A percentile compares a stretch with the other conserved stretches of the same genome.
Conservation (phyloP, 2,888 invertebrate genomes). For the Petrolisthes cinctipes region DNA sequence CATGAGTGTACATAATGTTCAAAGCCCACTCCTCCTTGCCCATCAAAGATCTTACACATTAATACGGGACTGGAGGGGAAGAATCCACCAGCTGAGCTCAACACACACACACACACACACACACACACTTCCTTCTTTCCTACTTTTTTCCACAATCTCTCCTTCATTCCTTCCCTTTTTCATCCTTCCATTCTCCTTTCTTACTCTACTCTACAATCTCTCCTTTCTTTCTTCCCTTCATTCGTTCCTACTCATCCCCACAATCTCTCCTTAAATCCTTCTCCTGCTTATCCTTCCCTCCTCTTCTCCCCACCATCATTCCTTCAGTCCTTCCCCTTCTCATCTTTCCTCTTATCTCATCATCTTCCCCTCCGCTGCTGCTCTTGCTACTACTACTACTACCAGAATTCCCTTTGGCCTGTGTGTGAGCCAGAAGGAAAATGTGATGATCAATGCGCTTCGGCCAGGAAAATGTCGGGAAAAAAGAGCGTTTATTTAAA, state of each 20-base stretch:
- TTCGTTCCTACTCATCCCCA: not conserved
- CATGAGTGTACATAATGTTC: too few relatives aligned
- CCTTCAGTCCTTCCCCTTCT: not conserved
- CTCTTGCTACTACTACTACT: too few relatives aligned
- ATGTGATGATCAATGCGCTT: slow-evolving; percentile 9
- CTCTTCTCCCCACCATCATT: not conserved
- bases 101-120: not conserved
- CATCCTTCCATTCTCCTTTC: too few relatives aligned
- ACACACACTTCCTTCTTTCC: not conserved
- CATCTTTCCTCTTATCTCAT: not conserved
- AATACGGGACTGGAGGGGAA: not conserved
- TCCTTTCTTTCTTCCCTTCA: too few relatives aligned
- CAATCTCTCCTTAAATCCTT: not conserved
- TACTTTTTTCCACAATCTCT: slow-evolving; percentile 3
- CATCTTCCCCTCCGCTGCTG: too few relatives aligned
- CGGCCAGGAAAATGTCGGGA: not conserved
- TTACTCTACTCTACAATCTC: too few relatives aligned
- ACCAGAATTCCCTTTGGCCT: not conserved
- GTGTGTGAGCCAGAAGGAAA: not conserved
- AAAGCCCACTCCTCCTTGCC: not conserved
- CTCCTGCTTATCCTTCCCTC: not conserved
- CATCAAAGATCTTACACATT: not conserved
- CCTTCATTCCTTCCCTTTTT: not conserved
- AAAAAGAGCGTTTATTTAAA: not conserved
- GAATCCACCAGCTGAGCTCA: too few relatives aligned